phyloP scores from a whole-genome alignment of 1,140 invertebrate genomes.

The Hydropsyche tenuis region DNA sequence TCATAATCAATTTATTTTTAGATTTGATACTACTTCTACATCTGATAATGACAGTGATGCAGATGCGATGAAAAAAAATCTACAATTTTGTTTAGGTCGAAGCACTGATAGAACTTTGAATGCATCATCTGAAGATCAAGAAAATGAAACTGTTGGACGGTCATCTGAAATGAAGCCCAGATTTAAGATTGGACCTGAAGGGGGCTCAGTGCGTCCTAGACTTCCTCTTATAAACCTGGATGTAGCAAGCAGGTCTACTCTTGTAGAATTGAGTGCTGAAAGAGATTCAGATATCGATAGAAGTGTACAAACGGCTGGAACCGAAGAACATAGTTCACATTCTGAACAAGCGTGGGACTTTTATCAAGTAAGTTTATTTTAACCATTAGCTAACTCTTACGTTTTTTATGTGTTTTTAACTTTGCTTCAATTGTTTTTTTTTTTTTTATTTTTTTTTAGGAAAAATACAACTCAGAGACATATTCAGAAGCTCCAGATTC shows the following conservation, averaged over 20 bases:
- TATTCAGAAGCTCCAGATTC: slow-evolving; percentile 90
- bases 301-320: slow-evolving; percentile 61
- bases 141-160: slow-evolving; percentile 55
- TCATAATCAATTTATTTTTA: slow-evolving; percentile 43
- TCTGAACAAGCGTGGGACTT: slow-evolving; percentile 88
- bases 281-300: slow-evolving; percentile 60
- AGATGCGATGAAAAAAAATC: slow-evolving; percentile 56
- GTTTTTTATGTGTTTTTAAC: background rate
- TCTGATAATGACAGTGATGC: slow-evolving; percentile 63
- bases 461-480: slow-evolving; percentile 89
- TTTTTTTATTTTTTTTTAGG: slow-evolving; percentile 66
- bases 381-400: slow-evolving; percentile 23
- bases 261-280: slow-evolving; percentile 58
- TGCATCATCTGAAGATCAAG: slow-evolving; percentile 56
- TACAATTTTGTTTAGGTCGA: slow-evolving; percentile 56
- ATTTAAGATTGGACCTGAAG: slow-evolving; percentile 68
- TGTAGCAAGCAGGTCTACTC: slow-evolving; percentile 55
- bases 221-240: slow-evolving; percentile 55
- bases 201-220: slow-evolving; percentile 56
- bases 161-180: slow-evolving; percentile 53
- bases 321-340: slow-evolving; percentile 78
- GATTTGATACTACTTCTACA: slow-evolving; percentile 61
- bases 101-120: slow-evolving; percentile 61
- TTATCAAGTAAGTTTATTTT: slow-evolving; percentile 68
- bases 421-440: slow-evolving; percentile 50